phyloP scores from a whole-genome alignment of 2,888 invertebrate genomes.

The Odontocerum albicorne region DNA sequence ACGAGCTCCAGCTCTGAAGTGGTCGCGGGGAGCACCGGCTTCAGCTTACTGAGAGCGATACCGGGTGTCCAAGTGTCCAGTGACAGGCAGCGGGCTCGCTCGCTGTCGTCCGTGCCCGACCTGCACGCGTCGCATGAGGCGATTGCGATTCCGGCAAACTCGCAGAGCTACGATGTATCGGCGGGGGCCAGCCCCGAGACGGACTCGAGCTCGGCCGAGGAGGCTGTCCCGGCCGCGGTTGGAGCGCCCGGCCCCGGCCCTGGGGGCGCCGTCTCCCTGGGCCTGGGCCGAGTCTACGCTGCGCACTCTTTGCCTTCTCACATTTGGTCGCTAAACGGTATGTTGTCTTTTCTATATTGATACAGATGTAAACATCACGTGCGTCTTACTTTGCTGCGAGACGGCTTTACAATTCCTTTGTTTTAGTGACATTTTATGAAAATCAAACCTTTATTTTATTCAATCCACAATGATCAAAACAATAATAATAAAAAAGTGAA shows the following conservation, averaged over 20 bases:
- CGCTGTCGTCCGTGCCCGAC: constrained; percentile 82
- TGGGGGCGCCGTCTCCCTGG: constrained; percentile 46
- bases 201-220: constrained; percentile 70
- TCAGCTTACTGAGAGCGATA: constrained; percentile 69
- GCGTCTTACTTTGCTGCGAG: no score
- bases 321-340: constrained; percentile 90
- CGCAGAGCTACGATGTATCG: constrained; percentile 64
- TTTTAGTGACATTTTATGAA: no score
- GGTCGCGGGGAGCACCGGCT: constrained; percentile 62
- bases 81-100: constrained; percentile 81
- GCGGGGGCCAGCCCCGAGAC: constrained; percentile 68
- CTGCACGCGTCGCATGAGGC: constrained; percentile 59
- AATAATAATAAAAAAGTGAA: constrained; percentile 1
- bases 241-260: no score
- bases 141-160: constrained; percentile 64
- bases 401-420: no score
- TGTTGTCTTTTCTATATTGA: constrained; percentile 44
- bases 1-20: constrained; percentile 70
- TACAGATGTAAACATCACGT: constrained; percentile 11
- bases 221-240: constrained; percentile 46
- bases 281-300: constrained; percentile 67
- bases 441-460: no score
- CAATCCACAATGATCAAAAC: constrained; percentile 11
- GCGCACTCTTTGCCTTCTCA: constrained; percentile 90
- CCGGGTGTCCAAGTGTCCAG: constrained; percentile 73